Conservation (phyloP, 2,113 vertebrate genomes). For the Marmota flaviventris region DNA sequence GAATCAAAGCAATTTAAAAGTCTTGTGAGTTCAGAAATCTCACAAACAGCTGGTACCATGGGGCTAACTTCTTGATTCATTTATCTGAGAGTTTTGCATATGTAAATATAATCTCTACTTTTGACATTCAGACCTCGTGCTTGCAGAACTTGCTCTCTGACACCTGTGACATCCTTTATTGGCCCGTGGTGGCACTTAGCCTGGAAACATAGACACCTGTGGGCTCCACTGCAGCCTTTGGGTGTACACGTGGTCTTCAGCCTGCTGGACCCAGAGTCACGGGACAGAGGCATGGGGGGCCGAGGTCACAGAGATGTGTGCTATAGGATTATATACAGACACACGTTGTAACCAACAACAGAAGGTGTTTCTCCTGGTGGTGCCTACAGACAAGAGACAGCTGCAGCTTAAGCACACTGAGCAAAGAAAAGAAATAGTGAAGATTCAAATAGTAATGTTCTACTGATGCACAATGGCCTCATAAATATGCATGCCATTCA, state of each 20-base stretch:
- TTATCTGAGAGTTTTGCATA: background rate
- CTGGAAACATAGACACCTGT: background rate
- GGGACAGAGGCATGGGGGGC: background rate
- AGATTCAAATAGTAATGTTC: constrained; percentile 22
- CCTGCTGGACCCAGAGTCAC: background rate
- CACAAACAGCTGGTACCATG: background rate
- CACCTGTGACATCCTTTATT: background rate
- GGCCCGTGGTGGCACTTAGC: background rate
- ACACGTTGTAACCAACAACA: background rate
- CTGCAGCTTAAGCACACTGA: background rate
- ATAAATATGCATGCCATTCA: constrained; percentile 65
- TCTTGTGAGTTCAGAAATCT: constrained; percentile 53
- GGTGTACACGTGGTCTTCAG: background rate
- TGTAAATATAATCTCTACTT: background rate
- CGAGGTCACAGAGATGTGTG: background rate
- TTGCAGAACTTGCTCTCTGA: background rate
- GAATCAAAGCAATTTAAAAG: constrained; percentile 45
- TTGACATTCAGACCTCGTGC: background rate
- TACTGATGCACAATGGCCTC: background rate
- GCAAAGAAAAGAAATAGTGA: constrained; percentile 18
- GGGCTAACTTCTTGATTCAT: background rate
- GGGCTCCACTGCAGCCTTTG: background rate
- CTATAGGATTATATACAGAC: background rate
- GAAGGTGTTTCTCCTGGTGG: background rate
- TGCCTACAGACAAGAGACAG: background rate